Conservation (phyloP, 2,113 vertebrate genomes). For the Phalacrocorax brasilianus region DNA sequence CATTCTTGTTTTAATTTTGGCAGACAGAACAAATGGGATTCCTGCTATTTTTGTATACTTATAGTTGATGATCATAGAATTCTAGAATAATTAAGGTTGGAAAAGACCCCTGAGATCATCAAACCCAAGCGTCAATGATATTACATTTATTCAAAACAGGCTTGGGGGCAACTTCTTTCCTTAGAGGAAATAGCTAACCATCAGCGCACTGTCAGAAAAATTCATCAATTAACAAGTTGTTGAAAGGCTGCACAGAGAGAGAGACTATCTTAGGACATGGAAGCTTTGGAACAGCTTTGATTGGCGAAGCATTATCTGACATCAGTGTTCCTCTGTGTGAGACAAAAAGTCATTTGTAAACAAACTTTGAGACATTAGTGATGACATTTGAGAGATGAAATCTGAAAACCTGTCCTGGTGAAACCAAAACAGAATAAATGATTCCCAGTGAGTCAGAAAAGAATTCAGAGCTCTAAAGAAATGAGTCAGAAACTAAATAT, state of each 20-base stretch:
- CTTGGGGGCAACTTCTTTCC: not conserved
- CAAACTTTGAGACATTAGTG: slow-evolving; percentile 40
- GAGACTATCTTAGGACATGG: not conserved
- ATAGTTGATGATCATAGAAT: not conserved
- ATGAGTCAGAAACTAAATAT: slow-evolving; percentile 79
- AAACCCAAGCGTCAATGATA: not conserved
- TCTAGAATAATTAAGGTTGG: too few relatives aligned
- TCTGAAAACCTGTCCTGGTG: slow-evolving; percentile 55
- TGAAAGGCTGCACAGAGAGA: not conserved
- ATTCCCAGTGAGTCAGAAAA: slow-evolving; percentile 71
- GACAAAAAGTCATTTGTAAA: slow-evolving; percentile 60
- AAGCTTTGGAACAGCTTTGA: not conserved
- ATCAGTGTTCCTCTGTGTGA: not conserved
- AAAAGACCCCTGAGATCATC: too few relatives aligned
- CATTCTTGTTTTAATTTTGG: not conserved
- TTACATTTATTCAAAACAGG: not conserved
- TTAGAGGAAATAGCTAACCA: not conserved
- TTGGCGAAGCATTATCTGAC: not conserved
- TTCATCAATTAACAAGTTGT: not conserved
- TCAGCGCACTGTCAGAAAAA: not conserved
- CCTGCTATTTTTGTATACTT: not conserved
- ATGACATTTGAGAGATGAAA: slow-evolving; percentile 58
- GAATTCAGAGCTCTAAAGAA: slow-evolving; percentile 62
- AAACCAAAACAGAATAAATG: slow-evolving; percentile 64
- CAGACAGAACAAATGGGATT: not conserved